A percentile compares a stretch with the other conserved stretches of the same genome.
Evolutionary conservation across 2,113 vertebrate genomes (phyloP).

Genomic region (Eudyptes chrysolophus): DNA sequence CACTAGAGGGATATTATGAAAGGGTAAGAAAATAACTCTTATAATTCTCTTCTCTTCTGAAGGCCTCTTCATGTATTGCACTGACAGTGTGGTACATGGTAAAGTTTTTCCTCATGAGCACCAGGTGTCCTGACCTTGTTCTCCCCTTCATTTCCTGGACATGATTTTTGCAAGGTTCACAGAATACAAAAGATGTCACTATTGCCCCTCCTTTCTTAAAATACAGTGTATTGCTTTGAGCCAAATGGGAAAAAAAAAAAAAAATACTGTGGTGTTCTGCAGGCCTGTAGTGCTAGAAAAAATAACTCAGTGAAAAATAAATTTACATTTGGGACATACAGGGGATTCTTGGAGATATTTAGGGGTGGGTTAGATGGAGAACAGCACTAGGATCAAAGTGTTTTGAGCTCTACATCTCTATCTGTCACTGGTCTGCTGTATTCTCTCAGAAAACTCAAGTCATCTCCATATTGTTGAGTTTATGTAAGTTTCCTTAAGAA

Average conservation of each 20-base stretch:
- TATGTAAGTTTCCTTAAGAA: background rate
- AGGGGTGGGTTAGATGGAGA: accelerated
- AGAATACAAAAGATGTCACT: background rate
- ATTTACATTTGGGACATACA: background rate
- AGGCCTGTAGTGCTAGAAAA: background rate
- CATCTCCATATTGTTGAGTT: background rate
- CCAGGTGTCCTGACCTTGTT: background rate
- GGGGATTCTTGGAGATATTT: background rate
- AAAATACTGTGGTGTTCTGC: accelerated
- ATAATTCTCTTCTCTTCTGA: background rate
- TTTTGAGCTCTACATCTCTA: background rate
- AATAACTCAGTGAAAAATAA: background rate
- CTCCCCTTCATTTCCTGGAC: background rate
- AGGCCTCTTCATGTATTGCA: background rate
- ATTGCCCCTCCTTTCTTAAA: background rate
- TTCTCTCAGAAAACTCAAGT: background rate
- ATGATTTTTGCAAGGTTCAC: background rate
- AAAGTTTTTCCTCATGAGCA: background rate
- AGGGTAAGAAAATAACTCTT: background rate
- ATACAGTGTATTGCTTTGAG: background rate
- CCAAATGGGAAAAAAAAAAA: accelerated
- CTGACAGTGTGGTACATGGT: background rate
- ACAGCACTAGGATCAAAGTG: accelerated
- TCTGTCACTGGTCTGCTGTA: background rate
- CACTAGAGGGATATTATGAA: background rate